Conservation (phyloP, 2,888 invertebrate species). For the Acrobasis repandana region DNA sequence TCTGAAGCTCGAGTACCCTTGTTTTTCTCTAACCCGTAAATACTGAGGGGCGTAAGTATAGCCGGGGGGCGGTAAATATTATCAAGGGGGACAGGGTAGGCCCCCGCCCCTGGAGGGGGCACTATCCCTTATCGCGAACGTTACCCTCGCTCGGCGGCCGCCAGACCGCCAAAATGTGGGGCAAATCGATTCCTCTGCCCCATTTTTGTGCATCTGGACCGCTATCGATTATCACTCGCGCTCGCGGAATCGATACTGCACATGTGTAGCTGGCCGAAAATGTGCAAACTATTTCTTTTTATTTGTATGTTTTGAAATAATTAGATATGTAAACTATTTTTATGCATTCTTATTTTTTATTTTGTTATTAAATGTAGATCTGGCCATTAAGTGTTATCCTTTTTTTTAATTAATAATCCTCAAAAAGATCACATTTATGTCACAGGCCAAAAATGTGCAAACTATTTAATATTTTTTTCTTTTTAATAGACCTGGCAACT, state of each 20-base stretch:
- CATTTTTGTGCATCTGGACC: constrained; percentile 83
- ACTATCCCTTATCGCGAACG: constrained; percentile 83
- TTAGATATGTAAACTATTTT: too few species aligned
- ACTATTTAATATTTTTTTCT: too few species aligned
- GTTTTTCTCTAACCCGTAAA: constrained; percentile 83
- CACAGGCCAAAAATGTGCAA: too few species aligned
- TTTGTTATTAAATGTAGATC: too few species aligned
- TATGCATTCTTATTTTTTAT: too few species aligned
- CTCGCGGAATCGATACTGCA: constrained; percentile 42
- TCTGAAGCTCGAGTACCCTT: constrained; percentile 82
- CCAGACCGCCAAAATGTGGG: constrained; percentile 80
- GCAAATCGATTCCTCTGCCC: constrained; percentile 81
- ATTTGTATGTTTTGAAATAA: neutral
- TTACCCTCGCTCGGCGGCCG: constrained; percentile 79
- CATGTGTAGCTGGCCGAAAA: constrained; percentile 1
- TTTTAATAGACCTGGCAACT: too few species aligned
- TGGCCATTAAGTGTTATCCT: too few species aligned
- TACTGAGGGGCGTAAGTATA: constrained; percentile 82
- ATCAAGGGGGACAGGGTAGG: constrained; percentile 70
- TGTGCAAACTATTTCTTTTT: neutral
- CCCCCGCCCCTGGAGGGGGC: constrained; percentile 69
- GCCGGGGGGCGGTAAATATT: constrained; percentile 83
- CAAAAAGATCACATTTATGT: too few species aligned
- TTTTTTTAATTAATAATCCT: too few species aligned
- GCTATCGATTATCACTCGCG: constrained; percentile 67